phyloP scores from a whole-genome alignment of 2,888 invertebrate species.

The Mimas tiliae region DNA sequence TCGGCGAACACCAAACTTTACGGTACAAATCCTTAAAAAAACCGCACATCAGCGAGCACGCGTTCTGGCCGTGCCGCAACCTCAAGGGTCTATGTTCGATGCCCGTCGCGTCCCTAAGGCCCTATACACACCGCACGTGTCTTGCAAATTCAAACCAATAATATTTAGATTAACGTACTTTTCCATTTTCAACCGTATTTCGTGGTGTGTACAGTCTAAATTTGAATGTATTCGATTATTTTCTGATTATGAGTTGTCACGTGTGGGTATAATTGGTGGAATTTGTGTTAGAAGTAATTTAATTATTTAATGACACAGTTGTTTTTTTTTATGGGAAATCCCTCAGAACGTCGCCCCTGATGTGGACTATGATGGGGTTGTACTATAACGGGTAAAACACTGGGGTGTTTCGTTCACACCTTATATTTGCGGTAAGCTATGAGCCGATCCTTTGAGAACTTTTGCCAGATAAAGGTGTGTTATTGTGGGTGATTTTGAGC shows the following conservation, averaged over 20 bases:
- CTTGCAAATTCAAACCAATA: conserved; percentile 19
- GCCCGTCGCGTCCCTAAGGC: conserved; percentile 21
- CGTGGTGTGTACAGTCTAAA: too few relatives aligned
- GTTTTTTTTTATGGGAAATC: background rate
- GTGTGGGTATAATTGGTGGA: conserved; percentile 16
- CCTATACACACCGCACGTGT: conserved; percentile 24
- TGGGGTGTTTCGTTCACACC: too few relatives aligned
- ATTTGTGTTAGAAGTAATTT: conserved; percentile 31
- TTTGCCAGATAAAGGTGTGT: too few relatives aligned
- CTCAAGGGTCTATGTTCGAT: conserved; percentile 16
- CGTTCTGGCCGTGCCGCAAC: conserved; percentile 4
- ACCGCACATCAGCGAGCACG: conserved; percentile 2
- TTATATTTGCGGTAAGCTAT: too few relatives aligned
- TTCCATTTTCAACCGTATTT: background rate
- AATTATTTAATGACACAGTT: conserved; percentile 25
- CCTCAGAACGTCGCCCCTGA: background rate
- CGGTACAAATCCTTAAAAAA: background rate
- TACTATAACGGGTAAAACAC: too few relatives aligned
- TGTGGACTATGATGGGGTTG: background rate
- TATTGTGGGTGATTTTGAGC: too few relatives aligned
- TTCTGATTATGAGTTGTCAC: conserved; percentile 19
- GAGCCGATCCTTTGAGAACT: too few relatives aligned
- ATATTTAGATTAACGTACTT: background rate
- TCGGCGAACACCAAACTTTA: too few relatives aligned
- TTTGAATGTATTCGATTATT: background rate